These are phyloP conservation scores for Eupithecia insigniata DNA, from an alignment of 2,888 invertebrate genomes.

Conservation along the genomic window DNA sequence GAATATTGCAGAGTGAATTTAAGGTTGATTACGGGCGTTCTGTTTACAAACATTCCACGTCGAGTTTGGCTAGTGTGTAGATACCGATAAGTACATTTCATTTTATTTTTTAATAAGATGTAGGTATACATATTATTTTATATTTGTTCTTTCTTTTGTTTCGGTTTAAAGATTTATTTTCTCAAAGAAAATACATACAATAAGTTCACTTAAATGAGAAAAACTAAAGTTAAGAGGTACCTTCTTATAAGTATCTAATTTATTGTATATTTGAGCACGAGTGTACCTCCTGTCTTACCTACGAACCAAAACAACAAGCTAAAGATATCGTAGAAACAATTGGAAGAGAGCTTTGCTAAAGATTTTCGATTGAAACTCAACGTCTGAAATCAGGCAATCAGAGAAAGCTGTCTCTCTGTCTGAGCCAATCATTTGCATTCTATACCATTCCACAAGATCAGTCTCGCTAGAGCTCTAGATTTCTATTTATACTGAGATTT, in stretches of 20 bases:
- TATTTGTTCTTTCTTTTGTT: background rate
- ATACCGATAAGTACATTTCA: background rate
- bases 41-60: too few relatives aligned
- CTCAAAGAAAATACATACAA: too few relatives aligned
- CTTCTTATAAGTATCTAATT: too few relatives aligned
- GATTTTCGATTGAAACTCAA: slow-evolving; percentile 21
- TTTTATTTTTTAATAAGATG: background rate
- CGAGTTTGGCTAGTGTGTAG: too few relatives aligned
- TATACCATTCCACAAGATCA: slow-evolving; percentile 12
- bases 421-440: slow-evolving; percentile 25
- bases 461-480: background rate
- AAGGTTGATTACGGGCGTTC: too few relatives aligned
- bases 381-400: slow-evolving; percentile 20
- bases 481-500: background rate
- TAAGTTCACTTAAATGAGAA: too few relatives aligned
- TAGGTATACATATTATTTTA: background rate
- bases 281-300: too few relatives aligned
- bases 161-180: too few relatives aligned
- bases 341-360: slow-evolving; percentile 20
- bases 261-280: too few relatives aligned
- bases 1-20: too few relatives aligned
- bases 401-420: slow-evolving; percentile 22
- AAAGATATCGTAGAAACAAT: background rate
- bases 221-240: too few relatives aligned
- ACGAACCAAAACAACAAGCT: background rate